phyloP scores from a whole-genome alignment of 2,797 vertebrate genomes.

The Scyliorhinus canicula region DNA sequence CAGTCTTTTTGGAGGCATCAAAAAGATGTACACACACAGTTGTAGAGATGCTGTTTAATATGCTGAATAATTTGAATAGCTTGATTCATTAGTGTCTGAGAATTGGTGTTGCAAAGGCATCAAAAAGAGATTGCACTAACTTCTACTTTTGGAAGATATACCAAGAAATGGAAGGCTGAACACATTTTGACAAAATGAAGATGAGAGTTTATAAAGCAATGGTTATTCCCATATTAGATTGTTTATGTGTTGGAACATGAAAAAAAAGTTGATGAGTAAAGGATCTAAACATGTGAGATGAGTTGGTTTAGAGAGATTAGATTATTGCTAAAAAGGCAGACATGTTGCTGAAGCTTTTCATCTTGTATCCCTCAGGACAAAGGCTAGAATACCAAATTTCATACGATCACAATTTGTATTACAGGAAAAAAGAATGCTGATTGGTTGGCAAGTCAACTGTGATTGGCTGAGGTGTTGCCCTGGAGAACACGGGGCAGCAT shows the following conservation, averaged over 20 bases:
- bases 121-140: background rate
- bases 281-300: background rate
- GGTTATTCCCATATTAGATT: background rate
- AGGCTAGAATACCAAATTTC: too few relatives aligned
- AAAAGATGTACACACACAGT: background rate
- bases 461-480: too few relatives aligned
- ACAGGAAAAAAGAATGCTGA: too few relatives aligned
- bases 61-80: background rate
- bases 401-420: too few relatives aligned
- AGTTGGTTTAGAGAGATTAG: background rate
- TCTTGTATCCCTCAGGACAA: too few relatives aligned
- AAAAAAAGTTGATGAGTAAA: background rate
- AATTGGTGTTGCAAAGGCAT: background rate
- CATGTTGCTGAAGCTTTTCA: too few relatives aligned
- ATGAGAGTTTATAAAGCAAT: background rate
- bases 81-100: background rate
- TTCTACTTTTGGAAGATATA: background rate
- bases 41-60: background rate
- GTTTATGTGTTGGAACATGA: background rate
- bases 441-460: too few relatives aligned
- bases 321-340: too few relatives aligned
- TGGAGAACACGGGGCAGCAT: too few relatives aligned
- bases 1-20: background rate
- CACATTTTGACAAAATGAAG: background rate
- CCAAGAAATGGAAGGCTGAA: background rate